Evolutionary conservation across 1,140 invertebrate species (phyloP).

Genomic region (Hycleus phaleratus): DNA sequence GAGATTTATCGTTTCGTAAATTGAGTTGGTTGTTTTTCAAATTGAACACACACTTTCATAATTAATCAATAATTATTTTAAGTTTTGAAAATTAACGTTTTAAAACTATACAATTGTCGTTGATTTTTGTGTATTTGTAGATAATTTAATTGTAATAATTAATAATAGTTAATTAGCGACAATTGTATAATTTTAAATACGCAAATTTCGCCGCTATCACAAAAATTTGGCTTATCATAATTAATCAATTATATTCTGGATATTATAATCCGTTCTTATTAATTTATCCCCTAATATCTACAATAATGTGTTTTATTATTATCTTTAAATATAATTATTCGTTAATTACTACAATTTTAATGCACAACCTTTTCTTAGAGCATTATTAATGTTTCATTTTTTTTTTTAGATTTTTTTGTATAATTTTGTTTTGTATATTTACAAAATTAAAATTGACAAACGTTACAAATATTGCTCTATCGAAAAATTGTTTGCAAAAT

Average conservation of each 20-base stretch:
- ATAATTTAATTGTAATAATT: neutral
- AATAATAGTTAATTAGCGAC: neutral
- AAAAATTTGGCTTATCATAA: constrained; percentile 20
- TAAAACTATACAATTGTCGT: neutral
- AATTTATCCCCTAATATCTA: constrained; percentile 2
- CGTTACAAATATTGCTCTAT: constrained; percentile 21
- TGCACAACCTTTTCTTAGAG: constrained; percentile 36
- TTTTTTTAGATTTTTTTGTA: constrained; percentile 11
- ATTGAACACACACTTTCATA: too few relatives aligned
- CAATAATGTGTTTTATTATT: constrained; percentile 16
- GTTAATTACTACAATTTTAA: constrained; percentile 23
- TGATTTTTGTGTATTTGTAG: neutral
- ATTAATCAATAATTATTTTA: too few relatives aligned
- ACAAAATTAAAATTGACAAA: constrained; percentile 28
- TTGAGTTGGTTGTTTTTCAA: too few relatives aligned
- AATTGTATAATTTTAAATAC: constrained; percentile 7
- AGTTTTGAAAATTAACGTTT: too few relatives aligned
- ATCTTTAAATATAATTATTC: too few relatives aligned
- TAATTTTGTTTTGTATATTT: neutral
- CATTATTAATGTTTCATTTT: constrained; percentile 22
- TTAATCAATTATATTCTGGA: neutral
- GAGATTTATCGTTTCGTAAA: too few relatives aligned
- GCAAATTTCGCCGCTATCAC: constrained; percentile 18
- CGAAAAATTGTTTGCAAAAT: neutral
- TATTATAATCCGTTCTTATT: neutral